phyloP scores from a whole-genome alignment of 2,888 invertebrate genomes.

The Blastobasis adustella region DNA sequence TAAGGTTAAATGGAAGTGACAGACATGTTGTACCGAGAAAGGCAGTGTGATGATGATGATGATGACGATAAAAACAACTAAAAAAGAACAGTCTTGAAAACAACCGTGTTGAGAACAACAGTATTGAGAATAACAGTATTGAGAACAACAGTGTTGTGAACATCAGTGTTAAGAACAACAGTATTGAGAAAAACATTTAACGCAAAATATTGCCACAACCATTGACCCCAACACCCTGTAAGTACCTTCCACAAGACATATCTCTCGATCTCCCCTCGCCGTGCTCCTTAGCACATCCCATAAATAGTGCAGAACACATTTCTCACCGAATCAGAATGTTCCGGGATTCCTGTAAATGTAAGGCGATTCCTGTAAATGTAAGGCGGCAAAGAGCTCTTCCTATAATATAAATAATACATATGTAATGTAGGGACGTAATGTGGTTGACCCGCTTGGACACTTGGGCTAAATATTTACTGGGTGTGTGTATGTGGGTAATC shows the following conservation, averaged over 20 bases:
- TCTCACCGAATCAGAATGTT: background rate
- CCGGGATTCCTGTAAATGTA: background rate
- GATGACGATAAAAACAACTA: too few species aligned
- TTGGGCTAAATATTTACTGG: background rate
- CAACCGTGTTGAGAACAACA: too few species aligned
- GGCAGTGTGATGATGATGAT: too few species aligned
- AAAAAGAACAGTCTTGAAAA: too few species aligned
- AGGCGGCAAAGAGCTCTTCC: background rate
- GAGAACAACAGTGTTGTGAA: too few species aligned
- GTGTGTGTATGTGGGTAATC: background rate
- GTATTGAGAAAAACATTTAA: too few species aligned
- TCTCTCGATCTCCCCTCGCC: background rate
- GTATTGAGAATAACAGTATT: too few species aligned
- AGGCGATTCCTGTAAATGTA: background rate
- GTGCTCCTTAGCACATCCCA: background rate
- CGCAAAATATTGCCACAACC: too few species aligned
- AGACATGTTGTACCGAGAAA: too few species aligned
- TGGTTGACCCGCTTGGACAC: background rate
- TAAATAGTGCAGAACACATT: background rate
- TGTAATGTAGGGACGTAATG: background rate
- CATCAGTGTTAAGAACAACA: too few species aligned
- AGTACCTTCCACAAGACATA: background rate
- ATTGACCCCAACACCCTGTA: background rate
- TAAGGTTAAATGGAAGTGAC: too few species aligned
- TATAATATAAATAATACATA: constrained; percentile 8